These are phyloP conservation scores for Vireo griseus DNA, from an alignment of 2,797 vertebrate species.

Conservation along the genomic window DNA sequence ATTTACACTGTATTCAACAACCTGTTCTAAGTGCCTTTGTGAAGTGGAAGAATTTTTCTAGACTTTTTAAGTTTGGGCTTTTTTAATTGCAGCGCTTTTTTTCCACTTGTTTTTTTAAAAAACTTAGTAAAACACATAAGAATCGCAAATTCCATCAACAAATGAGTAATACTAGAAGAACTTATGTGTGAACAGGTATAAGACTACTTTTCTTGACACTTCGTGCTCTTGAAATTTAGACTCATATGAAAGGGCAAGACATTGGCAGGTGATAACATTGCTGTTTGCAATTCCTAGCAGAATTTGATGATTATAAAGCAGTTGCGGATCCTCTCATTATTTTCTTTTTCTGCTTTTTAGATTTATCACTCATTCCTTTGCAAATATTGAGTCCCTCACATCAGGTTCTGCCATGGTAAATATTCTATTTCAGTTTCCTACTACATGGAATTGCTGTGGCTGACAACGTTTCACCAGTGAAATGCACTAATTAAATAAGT, in stretches of 20 bases:
- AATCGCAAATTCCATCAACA: fast-evolving
- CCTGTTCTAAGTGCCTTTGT: neutral
- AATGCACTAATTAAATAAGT: neutral
- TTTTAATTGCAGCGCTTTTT: neutral
- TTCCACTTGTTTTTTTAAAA: neutral
- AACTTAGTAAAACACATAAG: neutral
- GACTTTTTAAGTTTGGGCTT: neutral
- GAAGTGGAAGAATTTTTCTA: neutral
- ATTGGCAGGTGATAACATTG: neutral
- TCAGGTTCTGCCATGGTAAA: neutral
- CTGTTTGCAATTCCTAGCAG: neutral
- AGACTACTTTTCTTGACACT: neutral
- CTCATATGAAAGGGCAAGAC: neutral
- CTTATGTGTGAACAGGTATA: neutral
- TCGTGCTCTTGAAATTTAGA: neutral
- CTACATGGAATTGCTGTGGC: neutral
- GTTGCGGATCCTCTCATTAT: neutral
- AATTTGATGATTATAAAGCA: neutral
- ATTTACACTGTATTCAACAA: neutral
- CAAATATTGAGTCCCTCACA: neutral
- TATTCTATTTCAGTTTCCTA: neutral
- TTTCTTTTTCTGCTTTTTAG: neutral
- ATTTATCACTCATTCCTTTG: neutral
- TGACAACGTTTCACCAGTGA: neutral
- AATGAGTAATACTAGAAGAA: neutral